phyloP scores from a whole-genome alignment of 2,888 invertebrate species.

The Norana najaformis region DNA sequence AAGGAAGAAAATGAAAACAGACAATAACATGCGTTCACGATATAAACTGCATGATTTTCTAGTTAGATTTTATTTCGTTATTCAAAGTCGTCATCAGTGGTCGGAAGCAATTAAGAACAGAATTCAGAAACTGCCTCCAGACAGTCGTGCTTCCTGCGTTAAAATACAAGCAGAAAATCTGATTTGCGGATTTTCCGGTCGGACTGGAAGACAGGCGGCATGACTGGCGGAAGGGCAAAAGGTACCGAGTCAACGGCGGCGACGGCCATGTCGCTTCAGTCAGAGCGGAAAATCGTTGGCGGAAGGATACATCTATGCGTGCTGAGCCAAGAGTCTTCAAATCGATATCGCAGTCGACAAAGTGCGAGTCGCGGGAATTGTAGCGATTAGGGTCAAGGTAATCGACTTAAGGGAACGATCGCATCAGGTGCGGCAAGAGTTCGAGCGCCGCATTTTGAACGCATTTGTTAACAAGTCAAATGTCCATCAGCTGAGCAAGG shows the following conservation, averaged over 20 bases:
- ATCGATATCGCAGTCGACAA: neutral
- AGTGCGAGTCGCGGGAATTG: neutral
- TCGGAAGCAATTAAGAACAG: neutral
- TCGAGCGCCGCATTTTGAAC: neutral
- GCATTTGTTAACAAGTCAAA: neutral
- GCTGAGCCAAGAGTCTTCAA: conserved; percentile 2
- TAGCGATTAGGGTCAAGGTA: neutral
- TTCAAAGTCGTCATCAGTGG: neutral
- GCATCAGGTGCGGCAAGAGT: neutral
- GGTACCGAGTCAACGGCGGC: neutral
- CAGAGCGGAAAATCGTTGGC: conserved; percentile 1
- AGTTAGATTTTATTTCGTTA: neutral
- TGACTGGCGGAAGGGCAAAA: neutral
- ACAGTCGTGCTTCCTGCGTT: neutral
- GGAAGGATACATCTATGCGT: neutral
- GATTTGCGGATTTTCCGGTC: neutral
- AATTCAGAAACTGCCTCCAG: neutral
- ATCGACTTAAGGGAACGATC: neutral
- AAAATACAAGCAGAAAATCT: neutral
- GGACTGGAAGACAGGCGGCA: neutral
- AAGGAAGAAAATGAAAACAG: neutral
- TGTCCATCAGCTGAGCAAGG: too few relatives aligned
- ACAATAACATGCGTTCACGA: too few relatives aligned
- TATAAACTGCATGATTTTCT: neutral
- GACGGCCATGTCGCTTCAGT: neutral